Conservation (phyloP, 2,797 vertebrate species). For the Typhlichthys subterraneus region DNA sequence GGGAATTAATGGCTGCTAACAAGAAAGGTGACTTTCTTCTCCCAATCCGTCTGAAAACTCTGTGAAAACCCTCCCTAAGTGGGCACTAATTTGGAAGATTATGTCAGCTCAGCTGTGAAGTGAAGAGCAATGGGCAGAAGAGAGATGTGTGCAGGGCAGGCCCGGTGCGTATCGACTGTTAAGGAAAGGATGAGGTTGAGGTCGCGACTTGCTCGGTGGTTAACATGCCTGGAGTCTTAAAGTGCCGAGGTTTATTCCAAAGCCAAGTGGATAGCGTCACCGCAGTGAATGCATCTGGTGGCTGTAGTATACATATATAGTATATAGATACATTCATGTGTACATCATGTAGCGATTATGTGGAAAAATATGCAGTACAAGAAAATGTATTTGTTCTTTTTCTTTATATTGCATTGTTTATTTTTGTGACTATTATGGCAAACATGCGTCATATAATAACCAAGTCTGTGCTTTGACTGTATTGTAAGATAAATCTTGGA, state of each 20-base stretch:
- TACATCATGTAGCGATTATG: slow-evolving; percentile 32
- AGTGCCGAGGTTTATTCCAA: slow-evolving; percentile 54
- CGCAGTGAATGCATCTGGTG: slow-evolving; percentile 65
- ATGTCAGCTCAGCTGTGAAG: slow-evolving; percentile 79
- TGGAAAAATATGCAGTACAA: slow-evolving; percentile 11
- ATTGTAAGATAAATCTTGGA: slow-evolving; percentile 49
- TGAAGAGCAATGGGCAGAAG: slow-evolving; percentile 74
- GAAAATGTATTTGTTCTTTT: slow-evolving; percentile 42
- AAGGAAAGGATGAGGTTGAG: slow-evolving; percentile 67
- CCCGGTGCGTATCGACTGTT: slow-evolving; percentile 59
- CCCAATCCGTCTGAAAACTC: slow-evolving; percentile 72
- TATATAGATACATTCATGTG: slow-evolving; percentile 19
- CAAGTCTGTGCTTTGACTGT: slow-evolving; percentile 39
- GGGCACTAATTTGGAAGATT: slow-evolving; percentile 79
- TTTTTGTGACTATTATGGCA: slow-evolving; percentile 38
- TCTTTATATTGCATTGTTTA: slow-evolving; percentile 38
- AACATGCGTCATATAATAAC: slow-evolving; percentile 46
- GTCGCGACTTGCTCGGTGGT: slow-evolving; percentile 55
- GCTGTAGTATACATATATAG: too few species aligned
- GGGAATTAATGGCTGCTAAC: slow-evolving; percentile 79
- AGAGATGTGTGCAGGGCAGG: slow-evolving; percentile 23
- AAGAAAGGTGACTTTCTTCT: slow-evolving; percentile 84
- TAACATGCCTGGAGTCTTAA: slow-evolving; percentile 53
- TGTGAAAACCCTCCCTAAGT: slow-evolving; percentile 80
- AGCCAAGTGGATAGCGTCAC: slow-evolving; percentile 58